These are phyloP conservation scores for Collichthys lucidus DNA, from an alignment of 2,113 vertebrate genomes.

Conservation along the genomic window DNA sequence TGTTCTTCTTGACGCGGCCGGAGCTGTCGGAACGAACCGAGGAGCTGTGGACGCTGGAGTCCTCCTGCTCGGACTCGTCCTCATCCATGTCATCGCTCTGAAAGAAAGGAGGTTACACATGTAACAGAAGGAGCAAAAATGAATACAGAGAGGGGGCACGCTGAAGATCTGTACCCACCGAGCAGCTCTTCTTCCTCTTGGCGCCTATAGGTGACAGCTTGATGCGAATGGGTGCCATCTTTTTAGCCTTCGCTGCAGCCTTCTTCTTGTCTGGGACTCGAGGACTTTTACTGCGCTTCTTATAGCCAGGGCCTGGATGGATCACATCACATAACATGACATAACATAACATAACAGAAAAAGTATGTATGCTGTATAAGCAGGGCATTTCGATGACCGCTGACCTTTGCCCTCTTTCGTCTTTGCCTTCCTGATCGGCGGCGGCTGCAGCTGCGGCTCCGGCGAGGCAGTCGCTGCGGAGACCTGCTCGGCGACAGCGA, in stretches of 20 bases:
- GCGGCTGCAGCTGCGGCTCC: conserved; percentile 78
- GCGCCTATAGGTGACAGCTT: conserved; percentile 89
- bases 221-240: conserved; percentile 93
- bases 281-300: conserved; percentile 92
- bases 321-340: no score
- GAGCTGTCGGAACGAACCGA: conserved; percentile 91
- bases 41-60: conserved; percentile 92
- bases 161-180: conserved; percentile 78
- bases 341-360: background rate
- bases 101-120: no score
- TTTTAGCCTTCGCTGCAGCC: conserved; percentile 85
- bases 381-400: background rate
- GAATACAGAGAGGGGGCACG: background rate
- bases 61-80: conserved; percentile 92
- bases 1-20: conserved; percentile 89
- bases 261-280: conserved; percentile 91
- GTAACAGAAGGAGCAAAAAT: background rate
- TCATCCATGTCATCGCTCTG: conserved; percentile 91
- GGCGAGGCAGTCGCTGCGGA: conserved; percentile 85
- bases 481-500: conserved; percentile 93
- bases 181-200: conserved; percentile 93
- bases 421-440: conserved; percentile 91
- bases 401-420: conserved; percentile 97
- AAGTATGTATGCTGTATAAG: background rate
- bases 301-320: conserved; percentile 89